These are phyloP conservation scores for Platysteira castanea DNA, from an alignment of 2,113 vertebrate genomes.

Conservation along the genomic window DNA sequence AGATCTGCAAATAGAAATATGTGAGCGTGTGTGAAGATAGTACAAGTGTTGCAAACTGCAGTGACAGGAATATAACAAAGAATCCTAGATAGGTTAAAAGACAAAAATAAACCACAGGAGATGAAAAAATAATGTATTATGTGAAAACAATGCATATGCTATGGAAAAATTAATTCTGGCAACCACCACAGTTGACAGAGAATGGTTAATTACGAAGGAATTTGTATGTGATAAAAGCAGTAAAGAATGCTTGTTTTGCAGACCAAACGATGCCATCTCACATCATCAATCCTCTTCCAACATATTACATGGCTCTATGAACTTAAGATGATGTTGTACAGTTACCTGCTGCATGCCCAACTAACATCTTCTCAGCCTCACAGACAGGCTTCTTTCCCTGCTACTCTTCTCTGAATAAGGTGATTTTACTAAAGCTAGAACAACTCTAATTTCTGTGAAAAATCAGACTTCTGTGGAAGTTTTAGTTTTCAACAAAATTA, in stretches of 20 bases:
- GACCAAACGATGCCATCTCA: neutral
- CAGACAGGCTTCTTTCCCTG: neutral
- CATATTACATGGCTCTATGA: neutral
- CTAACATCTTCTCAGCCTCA: neutral
- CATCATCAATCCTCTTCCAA: neutral
- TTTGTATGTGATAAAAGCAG: neutral
- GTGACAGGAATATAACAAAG: neutral
- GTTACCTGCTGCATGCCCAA: neutral
- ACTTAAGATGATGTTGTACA: neutral
- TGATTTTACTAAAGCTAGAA: neutral
- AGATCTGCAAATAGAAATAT: neutral
- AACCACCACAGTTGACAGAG: neutral
- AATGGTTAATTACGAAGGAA: neutral
- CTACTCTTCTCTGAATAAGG: neutral
- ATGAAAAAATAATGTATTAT: neutral
- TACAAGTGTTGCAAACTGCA: neutral
- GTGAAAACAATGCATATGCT: neutral
- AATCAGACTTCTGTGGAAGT: neutral
- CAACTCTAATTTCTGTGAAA: neutral
- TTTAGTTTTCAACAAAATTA: neutral
- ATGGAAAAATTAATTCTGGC: neutral
- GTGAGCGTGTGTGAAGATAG: neutral
- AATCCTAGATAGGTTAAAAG: neutral
- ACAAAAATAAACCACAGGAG: neutral
- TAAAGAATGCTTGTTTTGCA: neutral